Evolutionary conservation across 2,888 invertebrate genomes (phyloP).

Genomic region (Volucella zonaria): DNA sequence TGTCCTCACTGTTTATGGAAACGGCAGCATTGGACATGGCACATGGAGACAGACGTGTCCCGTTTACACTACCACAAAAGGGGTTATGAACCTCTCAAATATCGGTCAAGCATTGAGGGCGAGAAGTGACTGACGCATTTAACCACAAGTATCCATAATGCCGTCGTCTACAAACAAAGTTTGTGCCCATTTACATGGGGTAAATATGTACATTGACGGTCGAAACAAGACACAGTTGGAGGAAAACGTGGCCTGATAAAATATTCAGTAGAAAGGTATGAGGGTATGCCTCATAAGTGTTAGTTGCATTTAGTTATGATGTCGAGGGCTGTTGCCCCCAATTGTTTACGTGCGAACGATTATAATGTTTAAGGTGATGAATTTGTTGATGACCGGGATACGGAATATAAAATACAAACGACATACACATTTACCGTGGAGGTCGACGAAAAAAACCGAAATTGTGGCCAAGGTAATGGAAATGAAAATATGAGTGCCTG

Average conservation of each 20-base stretch:
- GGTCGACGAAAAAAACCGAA: not conserved
- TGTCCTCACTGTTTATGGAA: not conserved
- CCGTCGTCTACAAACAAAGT: not conserved
- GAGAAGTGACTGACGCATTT: slow-evolving; percentile 33
- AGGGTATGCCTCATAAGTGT: slow-evolving; percentile 47
- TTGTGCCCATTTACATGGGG: not conserved
- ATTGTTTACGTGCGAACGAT: slow-evolving; percentile 64
- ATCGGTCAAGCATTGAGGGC: slow-evolving; percentile 56
- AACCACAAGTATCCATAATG: slow-evolving; percentile 24
- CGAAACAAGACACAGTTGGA: slow-evolving; percentile 17
- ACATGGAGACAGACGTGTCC: not conserved
- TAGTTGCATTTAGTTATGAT: slow-evolving; percentile 57
- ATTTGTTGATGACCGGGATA: slow-evolving; percentile 23
- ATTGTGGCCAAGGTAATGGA: slow-evolving; percentile 26
- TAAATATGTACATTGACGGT: slow-evolving; percentile 12
- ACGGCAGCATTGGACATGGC: slow-evolving; percentile 1
- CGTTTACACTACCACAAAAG: slow-evolving; percentile 49
- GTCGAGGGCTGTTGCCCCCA: slow-evolving; percentile 12
- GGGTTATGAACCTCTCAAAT: slow-evolving; percentile 66
- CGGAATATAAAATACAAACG: no score
- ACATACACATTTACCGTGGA: not conserved
- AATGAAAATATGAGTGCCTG: slow-evolving; percentile 9
- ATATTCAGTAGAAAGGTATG: slow-evolving; percentile 46
- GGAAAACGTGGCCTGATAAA: slow-evolving; percentile 38
- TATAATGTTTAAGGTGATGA: slow-evolving; percentile 53